Percentiles rank a stretch among this genome's conserved stretches.
These are phyloP conservation scores for Leiothrix lutea DNA, from an alignment of 2,113 vertebrate genomes.

Conservation along the genomic window DNA sequence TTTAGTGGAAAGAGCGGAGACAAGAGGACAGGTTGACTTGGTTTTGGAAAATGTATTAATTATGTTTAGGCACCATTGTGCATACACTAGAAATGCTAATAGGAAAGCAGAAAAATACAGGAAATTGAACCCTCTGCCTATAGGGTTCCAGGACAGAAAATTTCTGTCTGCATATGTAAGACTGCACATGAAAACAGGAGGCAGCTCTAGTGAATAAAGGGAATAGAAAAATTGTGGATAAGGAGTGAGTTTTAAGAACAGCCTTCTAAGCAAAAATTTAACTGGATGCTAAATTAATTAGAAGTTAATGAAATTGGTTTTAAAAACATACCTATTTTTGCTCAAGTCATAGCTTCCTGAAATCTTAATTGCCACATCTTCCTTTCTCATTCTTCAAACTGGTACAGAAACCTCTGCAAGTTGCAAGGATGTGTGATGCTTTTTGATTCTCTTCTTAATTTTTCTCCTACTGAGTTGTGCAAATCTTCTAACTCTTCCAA, in stretches of 20 bases:
- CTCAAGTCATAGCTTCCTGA: background rate
- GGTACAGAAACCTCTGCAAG: background rate
- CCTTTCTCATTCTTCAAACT: background rate
- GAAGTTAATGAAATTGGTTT: background rate
- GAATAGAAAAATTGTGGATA: background rate
- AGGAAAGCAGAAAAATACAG: background rate
- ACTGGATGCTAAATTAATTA: background rate
- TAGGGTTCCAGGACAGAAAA: background rate
- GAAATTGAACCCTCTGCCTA: background rate
- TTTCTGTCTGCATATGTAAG: background rate
- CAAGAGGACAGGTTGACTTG: background rate
- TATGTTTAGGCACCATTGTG: background rate
- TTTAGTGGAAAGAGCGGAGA: background rate
- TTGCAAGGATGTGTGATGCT: background rate
- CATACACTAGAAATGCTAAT: background rate
- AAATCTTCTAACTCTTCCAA: background rate
- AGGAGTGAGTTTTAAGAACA: background rate
- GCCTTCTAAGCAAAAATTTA: background rate
- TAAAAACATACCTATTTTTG: background rate
- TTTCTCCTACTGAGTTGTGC: background rate
- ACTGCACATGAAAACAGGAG: background rate
- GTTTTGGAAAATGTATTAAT: background rate
- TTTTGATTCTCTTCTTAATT: background rate
- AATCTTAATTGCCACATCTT: background rate
- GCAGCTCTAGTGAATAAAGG: background rate